Conservation (phyloP, 1,140 invertebrate species). For the Drosophila cardini region DNA sequence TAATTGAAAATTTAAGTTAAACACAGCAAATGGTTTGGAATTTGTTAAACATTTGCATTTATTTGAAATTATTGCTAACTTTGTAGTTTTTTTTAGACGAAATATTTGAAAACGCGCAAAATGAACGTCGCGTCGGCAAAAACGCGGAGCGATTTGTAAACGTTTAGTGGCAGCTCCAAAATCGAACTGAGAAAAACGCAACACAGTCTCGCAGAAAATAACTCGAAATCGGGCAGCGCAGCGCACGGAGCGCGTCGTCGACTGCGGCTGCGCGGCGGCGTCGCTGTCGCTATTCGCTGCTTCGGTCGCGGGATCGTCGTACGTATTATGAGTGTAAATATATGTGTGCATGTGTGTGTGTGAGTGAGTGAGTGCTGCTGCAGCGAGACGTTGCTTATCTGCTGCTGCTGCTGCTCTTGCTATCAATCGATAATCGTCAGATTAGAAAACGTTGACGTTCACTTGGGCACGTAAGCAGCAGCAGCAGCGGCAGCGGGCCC, state of each 20-base stretch:
- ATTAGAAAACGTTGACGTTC: conserved; percentile 79
- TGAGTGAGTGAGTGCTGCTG: conserved; percentile 26
- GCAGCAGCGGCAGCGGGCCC: conserved; percentile 20
- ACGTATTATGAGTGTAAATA: background rate
- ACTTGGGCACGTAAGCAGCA: conserved; percentile 78
- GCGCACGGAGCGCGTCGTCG: conserved; percentile 25
- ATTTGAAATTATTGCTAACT: conserved; percentile 14
- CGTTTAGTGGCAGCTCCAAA: conserved; percentile 61
- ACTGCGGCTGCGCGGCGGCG: conserved; percentile 57
- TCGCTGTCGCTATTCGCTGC: conserved; percentile 42
- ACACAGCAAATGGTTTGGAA: conserved; percentile 31
- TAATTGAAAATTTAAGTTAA: conserved; percentile 1
- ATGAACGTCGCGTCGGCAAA: conserved; percentile 25
- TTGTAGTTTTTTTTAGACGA: conserved; percentile 31
- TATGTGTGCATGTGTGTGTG: conserved; percentile 14
- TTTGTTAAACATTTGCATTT: conserved; percentile 9
- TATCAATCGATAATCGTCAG: conserved; percentile 79
- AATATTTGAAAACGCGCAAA: conserved; percentile 43
- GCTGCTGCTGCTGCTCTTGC: conserved; percentile 36
- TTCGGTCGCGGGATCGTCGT: conserved; percentile 35
- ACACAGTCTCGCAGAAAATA: conserved; percentile 69
- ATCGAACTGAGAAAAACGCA: conserved; percentile 72
- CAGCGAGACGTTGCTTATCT: conserved; percentile 47
- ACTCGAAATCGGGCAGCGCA: conserved; percentile 54
- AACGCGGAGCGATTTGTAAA: conserved; percentile 55